Conservation (phyloP, 2,113 vertebrate genomes). For the Burhinus bistriatus region DNA sequence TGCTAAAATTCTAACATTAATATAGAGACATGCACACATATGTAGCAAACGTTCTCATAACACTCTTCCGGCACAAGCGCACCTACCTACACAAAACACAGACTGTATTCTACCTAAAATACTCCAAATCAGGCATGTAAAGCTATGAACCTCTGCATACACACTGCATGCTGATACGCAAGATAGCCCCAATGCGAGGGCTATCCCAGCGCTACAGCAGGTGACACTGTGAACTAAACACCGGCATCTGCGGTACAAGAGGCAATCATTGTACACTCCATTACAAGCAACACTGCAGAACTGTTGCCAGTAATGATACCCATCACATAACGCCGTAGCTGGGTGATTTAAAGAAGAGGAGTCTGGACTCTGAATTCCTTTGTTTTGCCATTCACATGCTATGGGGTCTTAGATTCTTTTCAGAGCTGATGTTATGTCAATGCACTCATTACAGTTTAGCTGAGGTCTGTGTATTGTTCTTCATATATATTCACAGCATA, state of each 20-base stretch:
- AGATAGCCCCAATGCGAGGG: not conserved
- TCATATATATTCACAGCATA: conserved; percentile 65
- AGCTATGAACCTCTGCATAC: not conserved
- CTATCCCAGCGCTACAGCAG: not conserved
- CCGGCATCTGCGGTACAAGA: not conserved
- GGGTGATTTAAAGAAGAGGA: not conserved
- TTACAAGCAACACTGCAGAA: not conserved
- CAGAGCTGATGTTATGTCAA: conserved; percentile 49
- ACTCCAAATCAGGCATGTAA: not conserved
- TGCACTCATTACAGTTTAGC: conserved; percentile 48
- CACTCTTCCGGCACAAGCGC: not conserved
- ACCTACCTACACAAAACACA: not conserved
- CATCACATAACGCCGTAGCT: not conserved
- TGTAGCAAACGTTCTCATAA: not conserved
- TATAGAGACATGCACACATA: not conserved
- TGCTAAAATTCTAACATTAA: not conserved
- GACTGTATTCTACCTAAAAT: not conserved
- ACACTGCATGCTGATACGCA: not conserved
- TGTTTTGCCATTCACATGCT: conserved; percentile 8
- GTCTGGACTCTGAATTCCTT: not conserved
- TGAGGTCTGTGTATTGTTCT: conserved; percentile 63
- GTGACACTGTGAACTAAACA: not conserved
- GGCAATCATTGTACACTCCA: not conserved
- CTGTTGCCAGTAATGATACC: not conserved
- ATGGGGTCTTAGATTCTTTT: conserved; percentile 4